Conservation (phyloP, 1,140 invertebrate genomes). For the Zaprionus capensis region DNA sequence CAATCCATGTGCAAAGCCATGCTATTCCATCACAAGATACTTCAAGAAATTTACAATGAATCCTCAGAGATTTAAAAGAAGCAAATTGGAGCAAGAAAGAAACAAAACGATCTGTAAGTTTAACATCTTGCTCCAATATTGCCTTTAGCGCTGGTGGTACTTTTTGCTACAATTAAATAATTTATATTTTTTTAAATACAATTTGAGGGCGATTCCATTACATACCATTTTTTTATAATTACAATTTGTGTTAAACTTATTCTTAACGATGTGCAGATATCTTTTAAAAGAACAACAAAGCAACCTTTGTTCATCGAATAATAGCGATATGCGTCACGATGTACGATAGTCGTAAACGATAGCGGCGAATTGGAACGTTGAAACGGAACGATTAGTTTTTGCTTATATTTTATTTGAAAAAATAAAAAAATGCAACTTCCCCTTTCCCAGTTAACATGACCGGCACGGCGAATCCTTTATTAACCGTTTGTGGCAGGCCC, state of each 20-base stretch:
- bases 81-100: slow-evolving; percentile 86
- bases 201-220: not conserved
- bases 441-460: too few relatives aligned
- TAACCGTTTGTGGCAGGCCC: too few relatives aligned
- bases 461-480: too few relatives aligned
- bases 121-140: slow-evolving; percentile 86
- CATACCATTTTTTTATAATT: slow-evolving; percentile 3
- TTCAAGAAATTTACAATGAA: slow-evolving; percentile 89
- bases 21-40: slow-evolving; percentile 95
- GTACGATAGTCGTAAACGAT: not conserved
- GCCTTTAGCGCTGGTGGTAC: slow-evolving; percentile 28
- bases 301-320: slow-evolving; percentile 7
- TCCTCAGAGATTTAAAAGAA: slow-evolving; percentile 86
- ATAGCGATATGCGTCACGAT: not conserved
- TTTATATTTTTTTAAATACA: not conserved
- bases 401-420: too few relatives aligned
- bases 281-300: slow-evolving; percentile 4
- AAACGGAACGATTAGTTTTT: not conserved
- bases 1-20: slow-evolving; percentile 91
- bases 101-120: slow-evolving; percentile 88
- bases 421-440: too few relatives aligned
- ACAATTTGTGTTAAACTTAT: not conserved
- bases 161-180: slow-evolving; percentile 14
- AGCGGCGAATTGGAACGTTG: not conserved
- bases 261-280: not conserved